A percentile compares a stretch with the other conserved stretches of the same genome.
Evolutionary conservation across 2,888 invertebrate genomes (phyloP).

Genomic region (Noctua pronuba): DNA sequence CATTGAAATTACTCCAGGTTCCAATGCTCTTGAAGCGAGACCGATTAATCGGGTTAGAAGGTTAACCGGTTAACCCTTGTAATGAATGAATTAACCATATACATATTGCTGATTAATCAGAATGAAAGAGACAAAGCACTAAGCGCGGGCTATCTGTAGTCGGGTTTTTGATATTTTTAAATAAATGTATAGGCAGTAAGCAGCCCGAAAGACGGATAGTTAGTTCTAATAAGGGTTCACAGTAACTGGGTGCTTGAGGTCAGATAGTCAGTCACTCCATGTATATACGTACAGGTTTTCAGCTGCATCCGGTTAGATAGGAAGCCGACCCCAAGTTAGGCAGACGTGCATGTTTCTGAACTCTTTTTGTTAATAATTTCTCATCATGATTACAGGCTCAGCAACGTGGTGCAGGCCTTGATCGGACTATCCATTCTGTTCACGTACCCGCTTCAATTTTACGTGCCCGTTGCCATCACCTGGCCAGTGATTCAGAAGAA

Average conservation of each 20-base stretch:
- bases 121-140: too few species aligned
- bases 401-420: slow-evolving; percentile 95
- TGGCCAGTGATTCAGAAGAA: slow-evolving; percentile 93
- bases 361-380: neutral
- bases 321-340: neutral
- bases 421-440: slow-evolving; percentile 96
- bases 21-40: neutral
- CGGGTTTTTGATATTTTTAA: too few species aligned
- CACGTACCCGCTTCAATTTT: slow-evolving; percentile 98
- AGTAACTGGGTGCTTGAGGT: neutral
- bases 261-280: neutral
- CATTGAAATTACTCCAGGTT: neutral
- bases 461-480: slow-evolving; percentile 97
- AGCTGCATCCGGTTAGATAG: neutral
- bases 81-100: too few species aligned
- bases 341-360: neutral
- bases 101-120: too few species aligned
- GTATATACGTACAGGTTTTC: neutral
- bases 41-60: neutral
- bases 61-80: too few species aligned
- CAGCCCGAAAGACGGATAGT: neutral
- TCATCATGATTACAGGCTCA: slow-evolving; percentile 90
- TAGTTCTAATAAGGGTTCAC: neutral
- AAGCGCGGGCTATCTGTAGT: too few species aligned
- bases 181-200: neutral